Percentiles rank a stretch among this genome's conserved stretches.
phyloP scores from a whole-genome alignment of 92 coral and sea anemone genomes.

The Zoanthus sociatus region DNA sequence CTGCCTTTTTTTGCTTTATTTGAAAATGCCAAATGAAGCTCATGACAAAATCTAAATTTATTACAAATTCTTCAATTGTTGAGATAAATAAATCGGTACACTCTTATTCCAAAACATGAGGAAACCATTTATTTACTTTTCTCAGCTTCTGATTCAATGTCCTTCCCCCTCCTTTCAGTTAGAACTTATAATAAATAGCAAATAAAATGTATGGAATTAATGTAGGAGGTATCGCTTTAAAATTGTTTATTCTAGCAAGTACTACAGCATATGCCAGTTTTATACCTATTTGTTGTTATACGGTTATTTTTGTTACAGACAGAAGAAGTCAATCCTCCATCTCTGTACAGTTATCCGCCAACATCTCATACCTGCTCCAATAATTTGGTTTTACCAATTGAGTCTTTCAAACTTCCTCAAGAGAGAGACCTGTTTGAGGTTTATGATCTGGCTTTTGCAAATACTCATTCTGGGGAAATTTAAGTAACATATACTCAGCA shows the following conservation, averaged over 20 bases:
- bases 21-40: neutral
- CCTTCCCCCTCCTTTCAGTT: neutral
- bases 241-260: neutral
- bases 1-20: neutral
- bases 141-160: neutral
- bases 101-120: neutral
- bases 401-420: slow-evolving; percentile 39
- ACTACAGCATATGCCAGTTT: neutral
- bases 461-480: slow-evolving; percentile 27
- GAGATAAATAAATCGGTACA: neutral
- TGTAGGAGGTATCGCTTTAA: neutral
- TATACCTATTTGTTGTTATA: neutral
- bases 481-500: slow-evolving; percentile 5
- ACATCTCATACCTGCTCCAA: slow-evolving; percentile 44
- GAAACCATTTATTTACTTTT: neutral
- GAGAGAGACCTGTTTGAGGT: slow-evolving; percentile 24
- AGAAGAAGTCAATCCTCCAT: neutral
- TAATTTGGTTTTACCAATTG: slow-evolving; percentile 39
- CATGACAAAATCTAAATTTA: no score
- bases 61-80: neutral
- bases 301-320: neutral
- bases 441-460: slow-evolving; percentile 43
- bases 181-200: neutral
- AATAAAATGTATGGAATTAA: no score
- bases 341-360: slow-evolving; percentile 30